These are phyloP conservation scores for Agrotis exclamationis DNA, from an alignment of 2,888 invertebrate genomes.

Conservation along the genomic window DNA sequence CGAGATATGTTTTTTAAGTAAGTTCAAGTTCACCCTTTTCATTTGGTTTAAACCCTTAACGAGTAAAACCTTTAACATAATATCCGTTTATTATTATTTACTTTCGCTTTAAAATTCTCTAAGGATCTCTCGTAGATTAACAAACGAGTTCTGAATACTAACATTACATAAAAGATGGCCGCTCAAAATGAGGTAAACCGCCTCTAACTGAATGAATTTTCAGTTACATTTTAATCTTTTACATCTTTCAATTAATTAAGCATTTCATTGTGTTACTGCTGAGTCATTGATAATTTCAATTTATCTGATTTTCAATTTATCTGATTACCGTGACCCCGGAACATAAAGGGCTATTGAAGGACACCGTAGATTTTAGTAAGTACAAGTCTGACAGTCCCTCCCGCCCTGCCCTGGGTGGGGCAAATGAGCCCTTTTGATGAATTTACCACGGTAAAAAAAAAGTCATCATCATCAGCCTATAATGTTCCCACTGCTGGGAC, in stretches of 20 bases:
- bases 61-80: conserved; percentile 10
- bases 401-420: too few relatives aligned
- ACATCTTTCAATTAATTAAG: conserved; percentile 3
- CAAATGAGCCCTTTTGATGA: too few relatives aligned
- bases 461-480: too few relatives aligned
- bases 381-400: too few relatives aligned
- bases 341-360: too few relatives aligned
- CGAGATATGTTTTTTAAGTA: too few relatives aligned
- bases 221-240: conserved; percentile 1
- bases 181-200: background rate
- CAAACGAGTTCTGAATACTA: conserved; percentile 40
- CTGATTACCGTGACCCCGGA: too few relatives aligned
- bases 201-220: background rate
- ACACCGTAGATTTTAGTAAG: too few relatives aligned
- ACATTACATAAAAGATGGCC: conserved; percentile 6
- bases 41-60: background rate
- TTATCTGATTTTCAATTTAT: too few relatives aligned
- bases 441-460: too few relatives aligned
- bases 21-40: too few relatives aligned
- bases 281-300: conserved; percentile 1
- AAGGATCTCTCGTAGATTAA: conserved; percentile 29
- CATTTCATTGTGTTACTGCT: background rate
- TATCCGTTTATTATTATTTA: conserved; percentile 41
- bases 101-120: conserved; percentile 33
- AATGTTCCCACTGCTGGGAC: too few relatives aligned